Base-by-base conservation (phyloP, 2,888 invertebrate genomes). In the Phalera bucephala region DNA sequence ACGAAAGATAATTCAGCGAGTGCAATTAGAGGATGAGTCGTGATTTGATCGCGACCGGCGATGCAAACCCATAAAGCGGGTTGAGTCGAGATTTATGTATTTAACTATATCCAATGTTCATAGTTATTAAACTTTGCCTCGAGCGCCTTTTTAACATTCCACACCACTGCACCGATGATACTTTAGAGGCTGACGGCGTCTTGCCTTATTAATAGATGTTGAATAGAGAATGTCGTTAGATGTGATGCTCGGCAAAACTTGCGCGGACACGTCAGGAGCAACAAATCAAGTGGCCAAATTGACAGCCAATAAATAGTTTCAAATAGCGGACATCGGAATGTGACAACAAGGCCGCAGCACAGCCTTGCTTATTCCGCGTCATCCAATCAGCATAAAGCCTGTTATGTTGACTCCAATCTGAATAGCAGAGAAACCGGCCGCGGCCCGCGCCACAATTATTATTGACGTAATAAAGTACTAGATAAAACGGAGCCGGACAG, bases 381-480 rank as follows among this genome's bases (percentile, higher is more conserved):
- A 79, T 81, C 87, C 81, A 84, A 81, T 83, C 82, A 81, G 73
- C 77, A 77, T 74, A 69, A 64, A 79, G 78, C 75, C 69, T 67
- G 80, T 74, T 77, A 71, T 67, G 71, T 58, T 63, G 65, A 66
- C 70, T 69, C 70, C 70, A 75, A 81, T 80, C 77, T 68, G 72
- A 74, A 78, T 74, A 77, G 71, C 67, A 55, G 71, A 64, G 69
- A 75, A 84, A 87, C 85, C 87, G 85, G 87, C 80, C 72, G 65
- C 70, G 75, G 77, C 82, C 69, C 77, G 78, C 72, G 82, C 84
- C 81, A 79, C 83, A 77, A 74, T 77, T 75, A 74, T 81, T 84
- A 86, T 83, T 85, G 86, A 78, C 72, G 79, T 79, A 77, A 86
- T 88, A 87, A 88, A 86, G 71, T 83, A 80, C 80, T 78, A 81